These are phyloP conservation scores for Slavum lentiscoides DNA, from an alignment of 2,888 invertebrate species.

Conservation along the genomic window DNA sequence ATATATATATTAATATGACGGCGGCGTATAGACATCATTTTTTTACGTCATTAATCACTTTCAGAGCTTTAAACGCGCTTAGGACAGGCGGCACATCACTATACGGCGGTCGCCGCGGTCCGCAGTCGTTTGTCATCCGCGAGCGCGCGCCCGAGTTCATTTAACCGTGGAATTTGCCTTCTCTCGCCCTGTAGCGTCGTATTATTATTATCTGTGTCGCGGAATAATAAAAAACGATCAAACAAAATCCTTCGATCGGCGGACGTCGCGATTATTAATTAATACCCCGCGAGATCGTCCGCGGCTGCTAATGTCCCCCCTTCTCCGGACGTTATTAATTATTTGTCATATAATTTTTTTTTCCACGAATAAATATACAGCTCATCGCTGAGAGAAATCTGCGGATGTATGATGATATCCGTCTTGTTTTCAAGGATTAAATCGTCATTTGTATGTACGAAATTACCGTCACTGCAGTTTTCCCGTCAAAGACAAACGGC, in stretches of 20 bases:
- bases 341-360: no score
- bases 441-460: no score
- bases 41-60: conserved; percentile 47
- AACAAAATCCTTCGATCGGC: conserved; percentile 15
- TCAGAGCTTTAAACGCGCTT: conserved; percentile 12
- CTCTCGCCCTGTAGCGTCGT: no score
- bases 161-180: conserved; percentile 48
- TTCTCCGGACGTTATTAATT: neutral
- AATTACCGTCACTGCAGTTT: no score
- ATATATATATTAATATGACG: neutral
- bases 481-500: no score
- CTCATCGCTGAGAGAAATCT: no score
- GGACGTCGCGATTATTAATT: conserved; percentile 33
- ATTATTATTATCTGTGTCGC: neutral
- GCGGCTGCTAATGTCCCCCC: neutral
- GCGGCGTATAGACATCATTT: conserved; percentile 5
- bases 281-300: neutral
- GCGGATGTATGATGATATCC: no score
- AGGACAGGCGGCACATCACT: no score
- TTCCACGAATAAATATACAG: no score
- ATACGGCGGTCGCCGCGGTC: no score
- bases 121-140: conserved; percentile 42
- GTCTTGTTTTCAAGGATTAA: no score
- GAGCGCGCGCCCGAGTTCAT: conserved; percentile 23
- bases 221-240: neutral